phyloP scores from a whole-genome alignment of 2,113 vertebrate genomes.

The Erythrolamprus reginae region DNA sequence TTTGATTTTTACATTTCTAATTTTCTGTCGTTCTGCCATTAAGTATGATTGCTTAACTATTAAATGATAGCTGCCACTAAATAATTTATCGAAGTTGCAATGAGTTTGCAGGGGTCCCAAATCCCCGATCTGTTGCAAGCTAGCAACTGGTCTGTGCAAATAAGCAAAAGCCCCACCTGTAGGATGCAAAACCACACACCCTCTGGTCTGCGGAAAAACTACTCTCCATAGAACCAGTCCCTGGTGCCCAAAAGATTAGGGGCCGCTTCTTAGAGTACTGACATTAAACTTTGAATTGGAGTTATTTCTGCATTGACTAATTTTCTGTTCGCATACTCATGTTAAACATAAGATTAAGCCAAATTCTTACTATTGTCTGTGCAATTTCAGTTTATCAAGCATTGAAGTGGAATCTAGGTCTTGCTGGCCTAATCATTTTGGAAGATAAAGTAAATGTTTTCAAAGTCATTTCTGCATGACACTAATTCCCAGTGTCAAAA shows the following conservation, averaged over 20 bases:
- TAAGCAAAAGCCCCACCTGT: too few relatives aligned
- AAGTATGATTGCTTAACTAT: neutral
- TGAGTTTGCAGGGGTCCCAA: neutral
- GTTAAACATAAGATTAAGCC: conserved; percentile 2
- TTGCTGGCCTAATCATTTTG: conserved; percentile 6
- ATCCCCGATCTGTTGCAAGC: too few relatives aligned
- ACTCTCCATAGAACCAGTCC: too few relatives aligned
- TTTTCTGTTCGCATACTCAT: neutral
- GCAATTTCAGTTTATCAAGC: neutral
- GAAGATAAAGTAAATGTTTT: conserved; percentile 52
- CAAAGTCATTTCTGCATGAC: conserved; percentile 53
- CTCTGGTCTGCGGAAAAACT: too few relatives aligned
- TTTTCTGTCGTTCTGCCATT: neutral
- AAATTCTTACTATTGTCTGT: conserved; percentile 11
- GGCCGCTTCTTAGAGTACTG: too few relatives aligned
- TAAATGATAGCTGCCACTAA: neutral
- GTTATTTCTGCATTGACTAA: neutral
- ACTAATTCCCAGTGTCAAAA: conserved; percentile 62
- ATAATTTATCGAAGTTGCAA: neutral
- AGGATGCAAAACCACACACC: too few relatives aligned
- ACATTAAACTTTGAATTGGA: neutral
- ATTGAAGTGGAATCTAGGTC: conserved; percentile 4
- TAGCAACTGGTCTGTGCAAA: too few relatives aligned
- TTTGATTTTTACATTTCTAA: neutral
- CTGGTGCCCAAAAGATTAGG: too few relatives aligned